Conservation (phyloP, 2,797 vertebrate genomes). For the Microctenopoma stevenorrisi region DNA sequence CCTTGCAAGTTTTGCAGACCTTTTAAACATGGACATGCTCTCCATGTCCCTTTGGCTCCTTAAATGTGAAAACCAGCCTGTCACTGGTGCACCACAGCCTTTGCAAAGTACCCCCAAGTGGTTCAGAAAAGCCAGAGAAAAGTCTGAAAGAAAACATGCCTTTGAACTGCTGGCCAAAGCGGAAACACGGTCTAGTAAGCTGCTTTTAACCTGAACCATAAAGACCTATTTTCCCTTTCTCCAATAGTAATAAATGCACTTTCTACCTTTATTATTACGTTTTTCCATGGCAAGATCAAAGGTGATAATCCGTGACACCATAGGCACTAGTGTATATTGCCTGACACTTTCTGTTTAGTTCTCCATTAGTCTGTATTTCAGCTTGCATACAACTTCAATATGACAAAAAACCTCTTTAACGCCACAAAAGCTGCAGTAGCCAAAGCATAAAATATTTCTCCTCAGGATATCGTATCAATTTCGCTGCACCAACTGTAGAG, state of each 20-base stretch:
- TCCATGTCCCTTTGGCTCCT: slow-evolving; percentile 63
- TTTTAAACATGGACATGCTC: slow-evolving; percentile 67
- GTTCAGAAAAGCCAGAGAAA: slow-evolving; percentile 75
- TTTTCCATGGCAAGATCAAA: slow-evolving; percentile 79
- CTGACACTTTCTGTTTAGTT: slow-evolving; percentile 56
- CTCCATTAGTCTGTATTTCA: slow-evolving; percentile 47
- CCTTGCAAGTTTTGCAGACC: slow-evolving; percentile 69
- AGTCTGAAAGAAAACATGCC: slow-evolving; percentile 76
- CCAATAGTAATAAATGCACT: slow-evolving; percentile 77
- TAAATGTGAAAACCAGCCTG: slow-evolving; percentile 82
- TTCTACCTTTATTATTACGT: slow-evolving; percentile 76
- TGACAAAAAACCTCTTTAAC: slow-evolving; percentile 54
- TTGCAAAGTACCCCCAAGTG: slow-evolving; percentile 78
- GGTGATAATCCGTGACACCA: slow-evolving; percentile 68
- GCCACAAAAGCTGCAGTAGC: slow-evolving; percentile 25
- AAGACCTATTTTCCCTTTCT: slow-evolving; percentile 80
- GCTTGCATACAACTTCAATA: slow-evolving; percentile 28
- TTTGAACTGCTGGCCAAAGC: slow-evolving; percentile 81
- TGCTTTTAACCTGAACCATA: slow-evolving; percentile 81
- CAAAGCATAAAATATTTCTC: slow-evolving; percentile 30
- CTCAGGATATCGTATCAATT: slow-evolving; percentile 47
- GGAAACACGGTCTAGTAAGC: slow-evolving; percentile 83
- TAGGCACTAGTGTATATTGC: slow-evolving; percentile 61
- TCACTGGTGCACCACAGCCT: slow-evolving; percentile 70
- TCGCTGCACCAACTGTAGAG: slow-evolving; percentile 39